phyloP scores from a whole-genome alignment of 2,888 invertebrate genomes.

The Ashinkailepas kermadecensis region DNA sequence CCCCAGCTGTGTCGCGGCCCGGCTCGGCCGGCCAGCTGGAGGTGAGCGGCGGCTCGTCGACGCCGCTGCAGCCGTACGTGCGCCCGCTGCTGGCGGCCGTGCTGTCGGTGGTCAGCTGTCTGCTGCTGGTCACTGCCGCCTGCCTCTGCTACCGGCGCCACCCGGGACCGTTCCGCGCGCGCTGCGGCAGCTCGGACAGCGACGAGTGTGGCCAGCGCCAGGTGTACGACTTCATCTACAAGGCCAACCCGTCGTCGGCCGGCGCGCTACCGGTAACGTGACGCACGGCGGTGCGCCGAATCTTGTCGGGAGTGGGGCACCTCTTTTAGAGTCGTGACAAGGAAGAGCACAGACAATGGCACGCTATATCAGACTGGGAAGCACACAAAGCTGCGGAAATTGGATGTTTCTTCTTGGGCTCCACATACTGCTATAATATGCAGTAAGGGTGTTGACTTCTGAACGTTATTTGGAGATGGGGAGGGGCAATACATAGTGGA shows the following conservation, averaged over 20 bases:
- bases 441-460: too few species aligned
- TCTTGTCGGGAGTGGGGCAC: too few species aligned
- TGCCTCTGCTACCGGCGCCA: slow-evolving; percentile 10
- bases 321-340: too few species aligned
- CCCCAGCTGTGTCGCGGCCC: neutral
- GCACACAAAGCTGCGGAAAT: too few species aligned
- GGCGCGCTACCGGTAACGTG: neutral
- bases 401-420: too few species aligned
- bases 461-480: too few species aligned
- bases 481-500: too few species aligned
- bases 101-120: neutral
- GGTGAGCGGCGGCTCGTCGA: neutral
- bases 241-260: slow-evolving; percentile 9
- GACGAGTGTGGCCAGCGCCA: slow-evolving; percentile 9
- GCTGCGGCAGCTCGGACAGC: slow-evolving; percentile 14
- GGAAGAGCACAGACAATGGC: too few species aligned
- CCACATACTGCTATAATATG: too few species aligned
- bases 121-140: slow-evolving; percentile 12
- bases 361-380: too few species aligned
- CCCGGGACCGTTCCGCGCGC: neutral
- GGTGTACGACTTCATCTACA: slow-evolving; percentile 22
- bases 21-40: neutral
- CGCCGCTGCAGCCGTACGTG: neutral
- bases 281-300: too few species aligned
- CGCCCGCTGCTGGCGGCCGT: slow-evolving; percentile 7